Conservation (phyloP, 2,797 vertebrate species). For the Enteromius anoplus region DNA sequence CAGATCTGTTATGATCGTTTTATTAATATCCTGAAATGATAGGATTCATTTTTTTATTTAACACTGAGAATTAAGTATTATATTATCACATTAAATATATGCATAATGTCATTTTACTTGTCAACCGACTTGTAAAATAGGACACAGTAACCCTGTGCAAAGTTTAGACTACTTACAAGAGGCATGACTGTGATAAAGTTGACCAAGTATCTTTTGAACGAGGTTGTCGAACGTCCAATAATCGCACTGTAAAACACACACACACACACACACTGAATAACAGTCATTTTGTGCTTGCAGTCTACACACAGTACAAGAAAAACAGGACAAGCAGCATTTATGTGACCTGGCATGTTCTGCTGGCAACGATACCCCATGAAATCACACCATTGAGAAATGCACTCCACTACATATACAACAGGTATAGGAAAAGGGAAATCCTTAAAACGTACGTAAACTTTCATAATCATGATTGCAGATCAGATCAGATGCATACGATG, state of each 20-base stretch:
- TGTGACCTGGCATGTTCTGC: slow-evolving; percentile 21
- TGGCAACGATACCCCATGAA: slow-evolving; percentile 12
- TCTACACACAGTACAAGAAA: slow-evolving; percentile 36
- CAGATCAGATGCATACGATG: not conserved
- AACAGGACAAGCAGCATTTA: slow-evolving; percentile 46
- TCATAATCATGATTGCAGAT: not conserved
- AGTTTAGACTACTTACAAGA: slow-evolving; percentile 79
- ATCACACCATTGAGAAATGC: not conserved
- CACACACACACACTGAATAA: slow-evolving; percentile 17
- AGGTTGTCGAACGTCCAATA: slow-evolving; percentile 86
- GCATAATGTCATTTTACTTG: not conserved
- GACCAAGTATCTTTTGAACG: slow-evolving; percentile 86
- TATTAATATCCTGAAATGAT: not conserved
- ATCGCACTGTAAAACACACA: slow-evolving; percentile 84
- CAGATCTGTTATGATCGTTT: not conserved
- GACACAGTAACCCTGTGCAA: slow-evolving; percentile 4
- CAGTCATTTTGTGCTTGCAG: slow-evolving; percentile 5
- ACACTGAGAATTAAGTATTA: not conserved
- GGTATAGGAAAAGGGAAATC: not conserved
- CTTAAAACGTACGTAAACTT: not conserved
- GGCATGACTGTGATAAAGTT: slow-evolving; percentile 89
- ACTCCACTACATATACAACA: not conserved
- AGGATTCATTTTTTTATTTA: not conserved
- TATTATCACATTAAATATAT: not conserved
- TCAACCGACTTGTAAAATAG: slow-evolving; percentile 10